Evolutionary conservation across 2,797 vertebrate genomes (phyloP).

Genomic region (Carcharodon carcharias): DNA sequence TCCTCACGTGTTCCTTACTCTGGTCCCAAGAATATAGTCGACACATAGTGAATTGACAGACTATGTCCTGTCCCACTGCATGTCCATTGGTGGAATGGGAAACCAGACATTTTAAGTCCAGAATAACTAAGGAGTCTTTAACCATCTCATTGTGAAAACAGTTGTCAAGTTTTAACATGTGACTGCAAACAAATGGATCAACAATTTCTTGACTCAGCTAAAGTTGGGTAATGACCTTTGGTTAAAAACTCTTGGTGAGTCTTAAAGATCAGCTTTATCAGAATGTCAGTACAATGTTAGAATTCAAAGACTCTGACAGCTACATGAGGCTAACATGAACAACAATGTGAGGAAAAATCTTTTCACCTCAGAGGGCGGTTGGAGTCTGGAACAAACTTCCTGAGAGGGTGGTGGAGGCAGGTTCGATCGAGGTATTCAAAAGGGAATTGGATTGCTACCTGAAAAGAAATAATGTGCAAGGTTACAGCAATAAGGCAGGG

Average conservation of each 20-base stretch:
- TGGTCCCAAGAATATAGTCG: no score
- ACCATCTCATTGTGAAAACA: background rate
- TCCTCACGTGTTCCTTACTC: no score
- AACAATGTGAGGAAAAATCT: background rate
- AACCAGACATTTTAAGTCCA: background rate
- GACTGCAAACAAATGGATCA: background rate
- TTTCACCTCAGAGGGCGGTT: no score
- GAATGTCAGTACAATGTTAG: background rate
- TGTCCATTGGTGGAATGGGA: background rate
- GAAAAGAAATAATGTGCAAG: no score
- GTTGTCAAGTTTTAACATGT: background rate
- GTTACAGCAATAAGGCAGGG: no score
- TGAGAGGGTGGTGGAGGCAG: no score
- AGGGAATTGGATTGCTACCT: no score
- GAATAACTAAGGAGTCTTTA: background rate
- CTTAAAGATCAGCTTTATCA: background rate
- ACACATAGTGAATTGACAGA: background rate
- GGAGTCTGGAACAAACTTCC: no score
- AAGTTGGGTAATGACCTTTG: background rate
- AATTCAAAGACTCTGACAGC: background rate
- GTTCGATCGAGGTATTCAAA: no score
- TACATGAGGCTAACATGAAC: background rate
- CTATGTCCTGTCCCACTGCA: background rate
- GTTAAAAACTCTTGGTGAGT: background rate
- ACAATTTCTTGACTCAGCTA: background rate